Percentiles rank a stretch among this genome's conserved stretches.
Evolutionary conservation across 2,888 invertebrate species (phyloP).

Genomic region (Mantis religiosa): DNA sequence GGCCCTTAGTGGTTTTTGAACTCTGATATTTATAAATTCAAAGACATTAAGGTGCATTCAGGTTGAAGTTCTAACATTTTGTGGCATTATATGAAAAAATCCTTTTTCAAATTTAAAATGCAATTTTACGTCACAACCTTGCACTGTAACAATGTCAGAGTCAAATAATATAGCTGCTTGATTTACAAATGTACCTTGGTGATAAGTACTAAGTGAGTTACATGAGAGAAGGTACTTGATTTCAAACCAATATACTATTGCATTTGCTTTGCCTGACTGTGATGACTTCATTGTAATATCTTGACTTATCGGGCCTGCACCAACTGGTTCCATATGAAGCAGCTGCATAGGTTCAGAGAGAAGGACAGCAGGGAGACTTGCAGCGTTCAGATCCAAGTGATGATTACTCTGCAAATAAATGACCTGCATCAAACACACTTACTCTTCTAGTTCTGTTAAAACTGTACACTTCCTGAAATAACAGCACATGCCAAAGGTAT

Average conservation of each 20-base stretch:
- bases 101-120: slow-evolving; percentile 32
- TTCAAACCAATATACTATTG: slow-evolving; percentile 55
- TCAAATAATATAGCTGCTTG: slow-evolving; percentile 49
- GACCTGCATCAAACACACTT: no score
- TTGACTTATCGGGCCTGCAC: neutral
- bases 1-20: no score
- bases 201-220: slow-evolving; percentile 45
- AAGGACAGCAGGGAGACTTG: neutral
- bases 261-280: slow-evolving; percentile 40
- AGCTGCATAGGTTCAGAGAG: neutral
- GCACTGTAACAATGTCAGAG: slow-evolving; percentile 39
- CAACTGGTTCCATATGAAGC: neutral
- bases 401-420: slow-evolving; percentile 43
- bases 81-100: neutral
- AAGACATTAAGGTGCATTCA: no score
- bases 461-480: no score
- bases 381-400: slow-evolving; percentile 51
- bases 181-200: slow-evolving; percentile 47
- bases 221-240: slow-evolving; percentile 47
- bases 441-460: no score
- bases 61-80: neutral
- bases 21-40: no score
- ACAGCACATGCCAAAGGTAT: no score
- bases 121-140: slow-evolving; percentile 42
- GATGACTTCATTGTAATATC: neutral